Evolutionary conservation across 2,888 invertebrate genomes (phyloP), one percentile per base, ranked within the genome.

Genomic region (Barypeithes pellucidus): DNA sequence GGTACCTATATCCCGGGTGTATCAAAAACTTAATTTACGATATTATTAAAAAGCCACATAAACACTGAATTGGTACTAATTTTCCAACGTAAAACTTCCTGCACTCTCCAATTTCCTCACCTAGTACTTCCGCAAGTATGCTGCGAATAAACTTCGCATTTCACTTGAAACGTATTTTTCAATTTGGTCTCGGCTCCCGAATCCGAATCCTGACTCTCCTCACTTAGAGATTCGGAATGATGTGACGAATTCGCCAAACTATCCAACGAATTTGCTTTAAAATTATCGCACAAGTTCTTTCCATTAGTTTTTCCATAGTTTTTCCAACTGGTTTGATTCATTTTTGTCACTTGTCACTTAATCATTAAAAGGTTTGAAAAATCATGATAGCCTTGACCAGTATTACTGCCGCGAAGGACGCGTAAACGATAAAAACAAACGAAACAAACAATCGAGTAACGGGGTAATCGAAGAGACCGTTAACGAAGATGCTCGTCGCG

Each of bases 191-290:
- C 92, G n/a, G 91, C 89, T 66, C 91, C 91, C 0, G 92, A 92
- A 82, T 91, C 90, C 20, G 90, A 90, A 59, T 86, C 85, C 71
- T 89, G 89, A 47, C 70, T 70, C 80, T 91, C 91, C 39, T 90
- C 91, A 79, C 89, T 90, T 24, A 89, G 89, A 68, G 89, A 89
- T 75, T 90, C 87, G 68, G 88, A 91, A 52, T 88, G 89, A 79
- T 91, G 91, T 0, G 92, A 92, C 3, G 92, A 90, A 85, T 92
- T 92, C 73, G 91, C 92, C 33, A 92, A 87, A 76, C 91, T 91
- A 82, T 92, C 92, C 61, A 92, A 84, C 2, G 91, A 92, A 57
- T 91, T 89, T 1, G 90, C 88, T 66, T 82, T 81, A 76, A 79
- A 82, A 68, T 80, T 81, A 20, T 80, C 80, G n/a, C 77, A 75